Evolutionary conservation across 2,113 vertebrate genomes (phyloP), one percentile per base, ranked within the genome.

Genomic region (Anarhynchus alexandrinus): DNA sequence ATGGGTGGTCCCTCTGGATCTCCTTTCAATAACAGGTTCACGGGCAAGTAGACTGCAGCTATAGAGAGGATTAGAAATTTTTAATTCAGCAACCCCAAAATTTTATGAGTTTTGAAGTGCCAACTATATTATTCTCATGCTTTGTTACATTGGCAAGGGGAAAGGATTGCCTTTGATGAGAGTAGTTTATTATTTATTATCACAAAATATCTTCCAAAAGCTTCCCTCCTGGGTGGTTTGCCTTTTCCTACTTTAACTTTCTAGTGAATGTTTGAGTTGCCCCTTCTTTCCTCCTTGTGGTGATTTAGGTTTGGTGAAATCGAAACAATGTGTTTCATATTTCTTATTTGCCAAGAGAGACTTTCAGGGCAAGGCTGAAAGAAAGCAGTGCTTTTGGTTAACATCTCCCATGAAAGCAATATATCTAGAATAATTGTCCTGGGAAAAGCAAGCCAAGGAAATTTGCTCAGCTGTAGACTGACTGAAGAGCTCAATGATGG

Each of bases 221-320:
- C 55, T 94, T 73, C 38, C 30, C 45, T 95, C 47, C 64, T 95
- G 93, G 91, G 94, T 95, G 94, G 95, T 84, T 96, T 86, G 32
- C 23, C 55, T 88, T 66, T 90, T 70, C 64, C 61, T 58, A 54
- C 45, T 69, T 93, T 78, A 86, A 83, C 55, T 86, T 93, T 66
- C 58, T 30, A 88, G 55, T 71, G 54, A 71, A 45, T 29, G 55
- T 78, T 80, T 1, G 2, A 74, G 47, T 81, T 92, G 58, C 49
- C 45, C 43, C n/a, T 76, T 88, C 79, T 80, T 91, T 73, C 71
- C 59, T 93, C 38, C 49, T 91, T 30, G 54, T 69, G 40, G 51
- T 93, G 90, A 94, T 96, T 93, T 93, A 94, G 52, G 51, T 92
- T 95, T 92, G 80, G 92, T 86, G 57, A 97, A 95, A 94, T 86